Evolutionary conservation across 2,113 vertebrate genomes (phyloP).

Genomic region (Cyprinodon tularosa): DNA sequence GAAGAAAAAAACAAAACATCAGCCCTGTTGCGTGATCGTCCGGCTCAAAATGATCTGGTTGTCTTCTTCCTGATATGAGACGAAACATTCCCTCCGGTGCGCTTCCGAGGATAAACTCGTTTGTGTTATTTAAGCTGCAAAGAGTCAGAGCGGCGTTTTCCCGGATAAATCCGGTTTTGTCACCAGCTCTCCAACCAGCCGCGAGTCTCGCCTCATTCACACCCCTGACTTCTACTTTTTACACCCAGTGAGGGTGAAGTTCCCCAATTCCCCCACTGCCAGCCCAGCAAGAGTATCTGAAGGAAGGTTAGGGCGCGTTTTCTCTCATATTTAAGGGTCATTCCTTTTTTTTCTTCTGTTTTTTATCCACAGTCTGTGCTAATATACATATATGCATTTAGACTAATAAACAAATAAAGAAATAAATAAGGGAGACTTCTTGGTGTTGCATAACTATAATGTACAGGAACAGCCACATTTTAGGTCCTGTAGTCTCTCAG

Average conservation of each 20-base stretch:
- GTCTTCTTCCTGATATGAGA: conserved; percentile 36
- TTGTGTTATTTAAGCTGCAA: conserved; percentile 19
- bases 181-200: conserved; percentile 57
- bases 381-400: conserved; percentile 1
- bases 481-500: background rate
- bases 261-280: conserved; percentile 54
- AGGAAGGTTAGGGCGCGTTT: background rate
- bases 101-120: conserved; percentile 44
- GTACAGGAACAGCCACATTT: conserved; percentile 6
- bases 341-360: conserved; percentile 6
- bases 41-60: conserved; percentile 26
- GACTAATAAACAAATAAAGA: too few relatives aligned
- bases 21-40: conserved; percentile 35
- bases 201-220: conserved; percentile 65
- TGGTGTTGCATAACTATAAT: background rate
- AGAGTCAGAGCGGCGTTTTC: conserved; percentile 22
- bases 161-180: conserved; percentile 52
- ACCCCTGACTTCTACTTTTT: conserved; percentile 56
- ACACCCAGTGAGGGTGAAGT: conserved; percentile 51
- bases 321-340: background rate
- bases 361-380: background rate
- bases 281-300: conserved; percentile 60
- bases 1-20: conserved; percentile 22
- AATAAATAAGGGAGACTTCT: background rate
- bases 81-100: background rate